Evolutionary conservation across 2,113 vertebrate genomes (phyloP), one percentile per base, ranked within the genome.

Genomic region (Uria lomvia): DNA sequence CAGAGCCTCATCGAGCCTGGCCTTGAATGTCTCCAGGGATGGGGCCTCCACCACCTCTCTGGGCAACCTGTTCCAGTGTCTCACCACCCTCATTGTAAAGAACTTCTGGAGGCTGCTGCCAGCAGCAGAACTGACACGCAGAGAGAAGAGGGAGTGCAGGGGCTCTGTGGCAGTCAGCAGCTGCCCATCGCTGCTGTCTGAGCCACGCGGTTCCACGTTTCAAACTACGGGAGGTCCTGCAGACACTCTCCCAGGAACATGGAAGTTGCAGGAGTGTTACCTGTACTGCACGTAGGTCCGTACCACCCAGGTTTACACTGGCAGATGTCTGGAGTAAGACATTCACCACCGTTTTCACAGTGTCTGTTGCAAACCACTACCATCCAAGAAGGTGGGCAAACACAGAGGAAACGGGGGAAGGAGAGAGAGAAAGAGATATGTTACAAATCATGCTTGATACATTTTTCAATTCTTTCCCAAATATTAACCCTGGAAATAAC

Each of bases 351-450:
- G 17, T 99, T 99, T 95, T 99, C 99, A 97, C 99, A 99, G 94
- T 99, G 98, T 43, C 98, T 98, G 96, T 98, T 99, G 97, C 99
- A 99, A 96, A 99, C 98, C 99, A 99, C 99, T 99, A 58, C 58
- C 60, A 66, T 22, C 62, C 20, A 75, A 66, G 59, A 89, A 45
- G 66, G 49, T 42, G 34, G 34, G 24, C 36, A 65, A 81, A 91
- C 53, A 40, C 49, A 65, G 65, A 49, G 4, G 5, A 67, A 30
- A 40, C 30, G 4, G 3, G 7, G 15, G 13, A 13, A 14, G 6
- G 14, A 6, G 29, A 43, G 17, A 63, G 30, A n/a, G 18, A 66
- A 23, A 86, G 50, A 70, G 15, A 9, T 4, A 65, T 1, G 17
- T 88, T 63, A 90, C 4, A 79, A 47, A 50, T 36, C 17, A 77